A percentile compares a stretch with the other conserved stretches of the same genome.
These are phyloP conservation scores for Nyctalus aviator DNA, from an alignment of 2,797 vertebrate genomes.

Conservation along the genomic window DNA sequence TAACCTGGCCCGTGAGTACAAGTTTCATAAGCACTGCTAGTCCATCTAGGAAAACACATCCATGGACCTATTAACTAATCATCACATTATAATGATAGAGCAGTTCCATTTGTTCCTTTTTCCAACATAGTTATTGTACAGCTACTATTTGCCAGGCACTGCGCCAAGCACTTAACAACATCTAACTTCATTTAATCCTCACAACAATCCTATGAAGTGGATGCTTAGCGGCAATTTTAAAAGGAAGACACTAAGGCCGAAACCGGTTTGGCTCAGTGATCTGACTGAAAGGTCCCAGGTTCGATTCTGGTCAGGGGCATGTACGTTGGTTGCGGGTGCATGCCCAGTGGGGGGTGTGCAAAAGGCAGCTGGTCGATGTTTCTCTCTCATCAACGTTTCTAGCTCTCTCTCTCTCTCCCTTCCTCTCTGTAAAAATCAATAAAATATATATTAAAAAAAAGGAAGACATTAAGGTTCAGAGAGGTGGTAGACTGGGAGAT, in stretches of 20 bases:
- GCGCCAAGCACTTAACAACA: background rate
- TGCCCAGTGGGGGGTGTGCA: too few relatives aligned
- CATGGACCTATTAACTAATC: background rate
- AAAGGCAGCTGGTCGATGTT: too few relatives aligned
- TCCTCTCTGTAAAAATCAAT: too few relatives aligned
- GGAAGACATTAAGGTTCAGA: background rate
- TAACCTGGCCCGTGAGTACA: background rate
- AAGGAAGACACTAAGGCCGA: background rate
- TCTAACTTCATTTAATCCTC: background rate
- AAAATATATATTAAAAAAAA: background rate
- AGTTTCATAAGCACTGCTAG: background rate
- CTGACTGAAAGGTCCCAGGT: too few relatives aligned
- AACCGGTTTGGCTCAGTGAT: too few relatives aligned
- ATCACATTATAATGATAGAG: background rate
- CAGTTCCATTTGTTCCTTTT: background rate
- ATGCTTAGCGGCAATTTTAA: background rate
- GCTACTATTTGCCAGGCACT: background rate
- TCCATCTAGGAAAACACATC: background rate
- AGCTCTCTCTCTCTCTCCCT: too few relatives aligned
- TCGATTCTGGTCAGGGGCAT: too few relatives aligned
- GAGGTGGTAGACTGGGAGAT: background rate
- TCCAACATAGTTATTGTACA: background rate
- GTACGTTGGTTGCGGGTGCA: too few relatives aligned
- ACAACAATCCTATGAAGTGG: background rate
- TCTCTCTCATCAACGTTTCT: too few relatives aligned